Evolutionary conservation across 2,113 vertebrate genomes (phyloP).

Genomic region (Craseonycteris thonglongyai): DNA sequence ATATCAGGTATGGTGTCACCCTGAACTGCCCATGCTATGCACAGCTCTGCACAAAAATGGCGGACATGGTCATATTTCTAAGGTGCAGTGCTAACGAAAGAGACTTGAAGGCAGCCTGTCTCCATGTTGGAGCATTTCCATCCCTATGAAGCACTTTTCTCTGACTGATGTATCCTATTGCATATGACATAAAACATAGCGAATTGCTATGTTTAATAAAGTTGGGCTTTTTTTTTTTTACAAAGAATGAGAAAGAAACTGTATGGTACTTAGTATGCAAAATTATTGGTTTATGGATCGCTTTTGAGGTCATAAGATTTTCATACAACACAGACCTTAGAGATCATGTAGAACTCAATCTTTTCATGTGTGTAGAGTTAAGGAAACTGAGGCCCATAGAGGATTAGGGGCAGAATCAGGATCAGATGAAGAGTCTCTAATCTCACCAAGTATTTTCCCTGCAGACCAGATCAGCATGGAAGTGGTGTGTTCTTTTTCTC

Average conservation of each 20-base stretch:
- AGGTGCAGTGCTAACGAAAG: background rate
- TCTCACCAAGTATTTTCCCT: background rate
- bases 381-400: background rate
- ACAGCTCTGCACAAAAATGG: background rate
- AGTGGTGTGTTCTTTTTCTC: background rate
- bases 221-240: background rate
- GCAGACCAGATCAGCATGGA: background rate
- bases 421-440: background rate
- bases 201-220: constrained; percentile 2
- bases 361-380: background rate
- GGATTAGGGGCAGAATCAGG: background rate
- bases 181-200: background rate
- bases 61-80: too few species aligned
- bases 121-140: background rate
- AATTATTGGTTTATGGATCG: background rate
- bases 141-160: background rate
- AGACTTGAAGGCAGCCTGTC: background rate
- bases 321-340: background rate
- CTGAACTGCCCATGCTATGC: background rate
- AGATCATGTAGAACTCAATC: background rate
- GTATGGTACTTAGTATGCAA: background rate
- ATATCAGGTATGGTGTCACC: background rate
- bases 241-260: background rate
- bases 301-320: background rate
- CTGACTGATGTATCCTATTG: background rate